Conservation (phyloP, 2,113 vertebrate species). For the Numenius arquata region DNA sequence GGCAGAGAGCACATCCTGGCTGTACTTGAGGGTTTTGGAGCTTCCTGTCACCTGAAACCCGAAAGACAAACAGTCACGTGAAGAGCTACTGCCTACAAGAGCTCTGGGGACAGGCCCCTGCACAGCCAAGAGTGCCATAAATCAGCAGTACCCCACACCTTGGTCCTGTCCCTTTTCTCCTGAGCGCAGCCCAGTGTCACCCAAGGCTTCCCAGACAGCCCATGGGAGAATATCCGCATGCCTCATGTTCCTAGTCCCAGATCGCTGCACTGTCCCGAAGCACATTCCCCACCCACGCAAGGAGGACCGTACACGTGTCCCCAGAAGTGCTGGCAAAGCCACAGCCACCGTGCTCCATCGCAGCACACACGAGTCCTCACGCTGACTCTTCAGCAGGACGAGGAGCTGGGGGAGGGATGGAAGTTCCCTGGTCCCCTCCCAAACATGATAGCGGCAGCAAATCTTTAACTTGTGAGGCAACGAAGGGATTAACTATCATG, state of each 20-base stretch:
- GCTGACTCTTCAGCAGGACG: not conserved
- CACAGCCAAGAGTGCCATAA: not conserved
- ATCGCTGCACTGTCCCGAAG: not conserved
- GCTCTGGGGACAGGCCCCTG: not conserved
- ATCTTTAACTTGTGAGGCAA: not conserved
- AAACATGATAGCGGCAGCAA: not conserved
- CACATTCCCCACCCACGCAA: fast-evolving
- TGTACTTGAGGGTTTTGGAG: not conserved
- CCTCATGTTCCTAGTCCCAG: not conserved
- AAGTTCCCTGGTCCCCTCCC: not conserved
- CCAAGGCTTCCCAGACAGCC: not conserved
- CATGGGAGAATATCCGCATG: not conserved
- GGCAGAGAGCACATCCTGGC: conserved; percentile 18
- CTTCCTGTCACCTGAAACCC: conserved; percentile 49
- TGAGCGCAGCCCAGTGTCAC: not conserved
- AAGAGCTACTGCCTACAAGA: not conserved
- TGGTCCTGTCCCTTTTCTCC: not conserved
- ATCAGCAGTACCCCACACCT: not conserved
- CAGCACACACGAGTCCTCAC: not conserved
- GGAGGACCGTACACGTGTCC: not conserved
- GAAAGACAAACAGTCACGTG: not conserved
- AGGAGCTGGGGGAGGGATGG: not conserved
- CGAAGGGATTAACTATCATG: not conserved
- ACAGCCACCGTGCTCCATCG: not conserved
- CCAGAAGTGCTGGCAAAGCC: not conserved